Evolutionary conservation across 1,140 invertebrate genomes (phyloP), one percentile per base, ranked within the genome.

Genomic region (Diprion similis): DNA sequence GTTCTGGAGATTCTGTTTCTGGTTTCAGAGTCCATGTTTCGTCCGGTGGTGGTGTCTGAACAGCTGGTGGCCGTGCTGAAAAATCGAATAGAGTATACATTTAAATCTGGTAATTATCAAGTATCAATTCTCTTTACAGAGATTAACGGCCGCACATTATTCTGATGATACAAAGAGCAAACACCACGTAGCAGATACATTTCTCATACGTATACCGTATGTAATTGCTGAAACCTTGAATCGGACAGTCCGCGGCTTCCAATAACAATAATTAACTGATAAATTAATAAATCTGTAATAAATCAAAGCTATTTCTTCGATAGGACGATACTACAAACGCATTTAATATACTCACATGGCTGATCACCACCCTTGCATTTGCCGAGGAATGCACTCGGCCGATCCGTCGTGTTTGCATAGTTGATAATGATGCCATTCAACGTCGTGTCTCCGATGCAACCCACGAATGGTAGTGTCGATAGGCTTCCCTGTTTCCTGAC

Each of bases 371-470:
- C 77, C 10, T 79, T 78, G 75, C 94, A 97, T 51, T 91, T 92
- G 67, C 92, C 93, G 24, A 97, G 85, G 9, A 91, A 89, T 64
- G 92, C 93, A 72, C 91, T 90, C 45, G 87, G 86, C 74, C 85
- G 90, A 73, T 95, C 91, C 0, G 89, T 90, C 0, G 93, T 89
- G 75, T 92, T 92, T 1, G 94, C 94, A 85, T 98, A 95, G 82
- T 97, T 96, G 37, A 96, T 89, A 66, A 96, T 91, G 19, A 88
- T 89, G 19, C 94, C 93, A 80, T 97, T 97, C 6, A 97, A 84
- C 1, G 95, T 96, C 1, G 94, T 92, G 82, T 98, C 96, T 11
- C 94, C 94, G 66, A 98, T 92, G 81, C 96, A 98, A 1, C 97
- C 97, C 37, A 90, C 86, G 81, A 97, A 96, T 0, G 92, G 87